Evolutionary conservation across 2,797 vertebrate species (phyloP).

Genomic region (Triplophysa yarkandensis): DNA sequence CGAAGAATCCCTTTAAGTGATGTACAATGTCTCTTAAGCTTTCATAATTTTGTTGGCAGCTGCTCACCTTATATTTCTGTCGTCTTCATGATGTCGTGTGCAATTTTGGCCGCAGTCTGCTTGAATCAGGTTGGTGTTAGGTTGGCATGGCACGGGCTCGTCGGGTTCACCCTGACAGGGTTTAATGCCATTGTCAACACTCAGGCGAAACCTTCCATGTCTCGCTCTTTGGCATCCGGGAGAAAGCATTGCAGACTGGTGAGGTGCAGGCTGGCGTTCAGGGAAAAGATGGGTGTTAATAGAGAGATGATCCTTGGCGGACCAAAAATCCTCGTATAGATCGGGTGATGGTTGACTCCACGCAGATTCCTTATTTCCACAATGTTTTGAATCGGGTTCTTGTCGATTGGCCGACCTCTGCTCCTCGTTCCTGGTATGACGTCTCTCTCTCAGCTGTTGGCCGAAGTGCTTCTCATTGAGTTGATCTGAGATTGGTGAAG

Average conservation of each 20-base stretch:
- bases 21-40: neutral
- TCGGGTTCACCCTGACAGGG: constrained; percentile 3
- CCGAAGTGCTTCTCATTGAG: constrained; percentile 23
- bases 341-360: constrained; percentile 22
- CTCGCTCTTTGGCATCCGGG: constrained; percentile 11
- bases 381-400: constrained; percentile 17
- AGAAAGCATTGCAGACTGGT: neutral
- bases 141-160: neutral
- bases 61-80: constrained; percentile 10
- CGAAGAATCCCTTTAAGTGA: too few relatives aligned
- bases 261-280: constrained; percentile 13
- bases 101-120: neutral
- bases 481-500: constrained; percentile 23
- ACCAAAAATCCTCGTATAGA: constrained; percentile 8
- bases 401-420: constrained; percentile 22
- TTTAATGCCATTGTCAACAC: constrained; percentile 21
- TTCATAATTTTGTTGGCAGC: too few relatives aligned
- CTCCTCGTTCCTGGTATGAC: constrained; percentile 13
- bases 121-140: neutral
- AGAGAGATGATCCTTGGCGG: constrained; percentile 5
- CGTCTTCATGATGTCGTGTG: neutral
- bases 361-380: constrained; percentile 7
- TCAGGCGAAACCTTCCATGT: constrained; percentile 36
- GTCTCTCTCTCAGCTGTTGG: constrained; percentile 13
- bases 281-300: constrained; percentile 31